Percentiles rank a stretch among this genome's conserved stretches.
These are phyloP conservation scores for Habrosyne pyritoides DNA, from an alignment of 2,888 invertebrate species.

Conservation along the genomic window DNA sequence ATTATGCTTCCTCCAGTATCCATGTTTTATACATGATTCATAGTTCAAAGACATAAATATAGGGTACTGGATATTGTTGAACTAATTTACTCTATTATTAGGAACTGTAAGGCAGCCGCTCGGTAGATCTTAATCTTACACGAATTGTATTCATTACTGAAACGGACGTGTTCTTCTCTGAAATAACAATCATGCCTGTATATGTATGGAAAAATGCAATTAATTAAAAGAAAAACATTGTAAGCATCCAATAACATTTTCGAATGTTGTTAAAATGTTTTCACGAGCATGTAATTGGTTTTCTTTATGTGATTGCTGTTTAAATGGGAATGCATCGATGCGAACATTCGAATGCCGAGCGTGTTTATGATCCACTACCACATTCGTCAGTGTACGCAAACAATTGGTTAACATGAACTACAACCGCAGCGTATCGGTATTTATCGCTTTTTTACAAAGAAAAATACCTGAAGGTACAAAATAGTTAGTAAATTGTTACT, in stretches of 20 bases:
- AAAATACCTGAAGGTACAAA: not conserved
- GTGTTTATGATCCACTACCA: constrained; percentile 50
- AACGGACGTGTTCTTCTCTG: not conserved
- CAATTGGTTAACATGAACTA: constrained; percentile 19
- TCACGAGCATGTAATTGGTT: constrained; percentile 75
- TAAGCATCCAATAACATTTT: constrained; percentile 28
- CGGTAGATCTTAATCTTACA: not conserved
- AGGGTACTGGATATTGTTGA: not conserved
- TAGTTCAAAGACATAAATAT: not conserved
- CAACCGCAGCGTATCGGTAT: not conserved
- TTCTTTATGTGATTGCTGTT: constrained; percentile 69
- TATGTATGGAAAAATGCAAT: not conserved
- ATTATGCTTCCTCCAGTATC: not conserved
- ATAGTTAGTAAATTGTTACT: not conserved
- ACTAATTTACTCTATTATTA: not conserved
- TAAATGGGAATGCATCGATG: constrained; percentile 59
- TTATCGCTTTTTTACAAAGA: not conserved
- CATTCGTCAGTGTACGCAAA: constrained; percentile 43
- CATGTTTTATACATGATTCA: not conserved
- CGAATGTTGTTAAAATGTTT: constrained; percentile 47
- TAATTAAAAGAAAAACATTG: constrained; percentile 7
- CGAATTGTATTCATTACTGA: not conserved
- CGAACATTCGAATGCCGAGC: constrained; percentile 34
- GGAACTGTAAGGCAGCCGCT: not conserved
- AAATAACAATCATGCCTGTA: not conserved